These are phyloP conservation scores for Apoderus coryli DNA, from an alignment of 2,888 invertebrate genomes.

Conservation along the genomic window DNA sequence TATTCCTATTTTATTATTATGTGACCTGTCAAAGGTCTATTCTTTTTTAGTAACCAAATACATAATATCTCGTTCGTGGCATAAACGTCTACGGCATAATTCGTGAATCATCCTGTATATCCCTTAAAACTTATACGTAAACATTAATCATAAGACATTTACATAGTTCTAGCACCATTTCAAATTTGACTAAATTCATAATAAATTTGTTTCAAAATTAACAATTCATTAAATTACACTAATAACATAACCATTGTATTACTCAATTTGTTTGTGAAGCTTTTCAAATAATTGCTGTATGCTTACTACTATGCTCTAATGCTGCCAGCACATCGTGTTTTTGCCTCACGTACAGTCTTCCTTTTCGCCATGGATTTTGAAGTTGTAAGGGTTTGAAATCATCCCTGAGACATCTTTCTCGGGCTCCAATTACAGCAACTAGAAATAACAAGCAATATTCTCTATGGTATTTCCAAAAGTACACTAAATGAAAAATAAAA, in stretches of 20 bases:
- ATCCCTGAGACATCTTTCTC: slow-evolving; percentile 85
- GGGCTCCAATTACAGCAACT: slow-evolving; percentile 86
- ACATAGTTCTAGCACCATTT: slow-evolving; percentile 14
- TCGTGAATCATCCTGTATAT: too few species aligned
- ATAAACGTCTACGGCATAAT: too few species aligned
- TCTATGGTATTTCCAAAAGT: too few species aligned
- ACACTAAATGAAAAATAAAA: too few species aligned
- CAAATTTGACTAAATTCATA: slow-evolving; percentile 16
- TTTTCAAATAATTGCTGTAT: slow-evolving; percentile 48
- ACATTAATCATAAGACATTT: slow-evolving; percentile 15
- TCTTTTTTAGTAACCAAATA: too few species aligned
- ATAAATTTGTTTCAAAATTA: not conserved
- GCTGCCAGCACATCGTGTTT: slow-evolving; percentile 83
- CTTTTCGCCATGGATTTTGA: slow-evolving; percentile 93
- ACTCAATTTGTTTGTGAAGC: too few species aligned
- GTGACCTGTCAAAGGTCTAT: too few species aligned
- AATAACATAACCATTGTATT: too few species aligned
- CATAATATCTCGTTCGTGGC: too few species aligned
- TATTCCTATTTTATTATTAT: too few species aligned
- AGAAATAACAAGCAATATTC: too few species aligned
- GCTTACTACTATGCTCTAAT: slow-evolving; percentile 74
- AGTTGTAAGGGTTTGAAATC: slow-evolving; percentile 87
- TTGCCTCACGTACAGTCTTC: slow-evolving; percentile 80
- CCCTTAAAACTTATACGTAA: too few species aligned
- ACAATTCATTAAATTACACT: slow-evolving; percentile 16